Conservation (phyloP, 2,888 invertebrate species). For the Agrochola circellaris region DNA sequence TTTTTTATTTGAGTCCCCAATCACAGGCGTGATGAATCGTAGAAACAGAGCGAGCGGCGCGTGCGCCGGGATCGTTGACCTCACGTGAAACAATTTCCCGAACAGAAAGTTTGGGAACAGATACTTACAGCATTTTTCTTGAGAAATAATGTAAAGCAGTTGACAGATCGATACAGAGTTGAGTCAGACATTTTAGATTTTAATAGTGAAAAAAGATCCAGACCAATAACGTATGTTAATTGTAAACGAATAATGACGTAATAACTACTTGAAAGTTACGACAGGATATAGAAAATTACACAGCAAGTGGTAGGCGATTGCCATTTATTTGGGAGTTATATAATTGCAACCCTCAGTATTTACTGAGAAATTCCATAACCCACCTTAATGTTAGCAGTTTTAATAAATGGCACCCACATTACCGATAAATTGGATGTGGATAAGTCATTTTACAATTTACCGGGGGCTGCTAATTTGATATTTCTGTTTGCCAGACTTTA, state of each 20-base stretch:
- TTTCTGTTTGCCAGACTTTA: not conserved
- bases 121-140: constrained; percentile 58
- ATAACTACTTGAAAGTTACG: not conserved
- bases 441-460: not conserved
- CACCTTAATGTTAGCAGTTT: not conserved
- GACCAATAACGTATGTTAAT: not conserved
- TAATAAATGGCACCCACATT: not conserved
- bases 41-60: constrained; percentile 78
- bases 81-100: constrained; percentile 70
- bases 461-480: not conserved
- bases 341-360: not conserved
- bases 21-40: constrained; percentile 78
- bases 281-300: constrained; percentile 7
- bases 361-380: not conserved
- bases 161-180: not conserved
- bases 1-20: constrained; percentile 67
- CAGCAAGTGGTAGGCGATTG: not conserved
- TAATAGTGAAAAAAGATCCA: not conserved
- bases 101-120: constrained; percentile 66
- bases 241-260: not conserved
- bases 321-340: not conserved
- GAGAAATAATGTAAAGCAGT: constrained; percentile 46
- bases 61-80: constrained; percentile 76
- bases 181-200: constrained; percentile 1
- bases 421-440: not conserved